A percentile compares a stretch with the other conserved stretches of the same genome.
These are phyloP conservation scores for Epiperipatus broadwayi DNA, from an alignment of 2,888 invertebrate genomes.

Conservation along the genomic window DNA sequence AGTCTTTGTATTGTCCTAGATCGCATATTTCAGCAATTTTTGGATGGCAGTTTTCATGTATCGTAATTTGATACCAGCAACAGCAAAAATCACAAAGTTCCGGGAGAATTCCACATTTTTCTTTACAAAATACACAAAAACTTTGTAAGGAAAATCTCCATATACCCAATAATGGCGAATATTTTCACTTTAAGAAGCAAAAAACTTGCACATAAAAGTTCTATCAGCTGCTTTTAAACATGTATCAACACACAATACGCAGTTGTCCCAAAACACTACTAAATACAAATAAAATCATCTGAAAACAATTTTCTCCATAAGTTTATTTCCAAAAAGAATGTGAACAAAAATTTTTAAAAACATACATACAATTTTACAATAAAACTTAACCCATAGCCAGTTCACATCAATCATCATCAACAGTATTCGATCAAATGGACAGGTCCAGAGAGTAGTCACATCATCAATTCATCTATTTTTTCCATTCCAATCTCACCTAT, in stretches of 20 bases:
- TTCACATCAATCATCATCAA: no score
- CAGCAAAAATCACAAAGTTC: conserved; percentile 54
- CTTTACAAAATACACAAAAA: conserved; percentile 45
- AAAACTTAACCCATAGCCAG: no score
- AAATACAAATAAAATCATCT: no score
- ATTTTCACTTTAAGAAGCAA: conserved; percentile 34
- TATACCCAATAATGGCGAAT: conserved; percentile 63
- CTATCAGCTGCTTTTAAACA: conserved; percentile 51
- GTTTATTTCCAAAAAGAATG: no score
- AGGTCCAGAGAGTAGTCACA: no score
- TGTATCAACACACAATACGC: conserved; percentile 64
- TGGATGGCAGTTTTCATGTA: conserved; percentile 43
- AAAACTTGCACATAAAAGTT: conserved; percentile 52
- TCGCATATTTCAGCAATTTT: conserved; percentile 45
- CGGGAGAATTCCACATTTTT: conserved; percentile 44
- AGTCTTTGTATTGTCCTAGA: conserved; percentile 52
- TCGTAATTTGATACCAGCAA: conserved; percentile 69
- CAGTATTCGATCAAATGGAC: no score
- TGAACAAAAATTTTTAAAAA: no score
- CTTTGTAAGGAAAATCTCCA: conserved; percentile 49
- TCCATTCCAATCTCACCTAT: no score
- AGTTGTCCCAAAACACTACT: conserved; percentile 73
- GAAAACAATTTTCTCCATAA: no score
- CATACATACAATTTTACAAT: no score
- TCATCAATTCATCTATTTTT: no score